phyloP scores from a whole-genome alignment of 2,888 invertebrate species.

The Hemaris fuciformis region DNA sequence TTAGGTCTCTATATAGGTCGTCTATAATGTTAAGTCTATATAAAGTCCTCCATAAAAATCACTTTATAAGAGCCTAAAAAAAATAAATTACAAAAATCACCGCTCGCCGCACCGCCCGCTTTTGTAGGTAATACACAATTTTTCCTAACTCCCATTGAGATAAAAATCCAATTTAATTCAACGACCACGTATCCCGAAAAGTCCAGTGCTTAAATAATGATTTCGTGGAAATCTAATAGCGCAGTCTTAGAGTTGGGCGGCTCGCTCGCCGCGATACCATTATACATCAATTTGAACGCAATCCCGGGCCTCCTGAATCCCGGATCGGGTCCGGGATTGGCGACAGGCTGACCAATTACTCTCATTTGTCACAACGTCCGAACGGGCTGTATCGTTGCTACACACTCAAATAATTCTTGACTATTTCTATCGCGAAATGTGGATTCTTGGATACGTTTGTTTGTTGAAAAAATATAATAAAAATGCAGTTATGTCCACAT shows the following conservation, averaged over 20 bases:
- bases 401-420: conserved; percentile 23
- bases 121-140: not conserved
- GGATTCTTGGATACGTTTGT: not conserved
- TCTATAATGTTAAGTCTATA: too few relatives aligned
- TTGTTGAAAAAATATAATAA: not conserved
- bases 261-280: conserved; percentile 19
- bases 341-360: conserved; percentile 39
- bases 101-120: not conserved
- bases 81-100: not conserved
- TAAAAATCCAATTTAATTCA: conserved; percentile 7
- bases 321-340: conserved; percentile 1
- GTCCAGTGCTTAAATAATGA: conserved; percentile 8
- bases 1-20: too few relatives aligned
- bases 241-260: not conserved
- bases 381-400: conserved; percentile 29
- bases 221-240: conserved; percentile 10
- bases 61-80: too few relatives aligned
- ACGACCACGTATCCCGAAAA: not conserved
- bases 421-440: not conserved
- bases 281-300: conserved; percentile 26
- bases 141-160: conserved; percentile 6
- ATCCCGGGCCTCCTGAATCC: conserved; percentile 8
- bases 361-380: conserved; percentile 42
- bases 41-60: too few relatives aligned
- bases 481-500: too few relatives aligned